Base-by-base conservation (phyloP, 1,140 invertebrate genomes). In the Mizuhopecten yessoensis region DNA sequence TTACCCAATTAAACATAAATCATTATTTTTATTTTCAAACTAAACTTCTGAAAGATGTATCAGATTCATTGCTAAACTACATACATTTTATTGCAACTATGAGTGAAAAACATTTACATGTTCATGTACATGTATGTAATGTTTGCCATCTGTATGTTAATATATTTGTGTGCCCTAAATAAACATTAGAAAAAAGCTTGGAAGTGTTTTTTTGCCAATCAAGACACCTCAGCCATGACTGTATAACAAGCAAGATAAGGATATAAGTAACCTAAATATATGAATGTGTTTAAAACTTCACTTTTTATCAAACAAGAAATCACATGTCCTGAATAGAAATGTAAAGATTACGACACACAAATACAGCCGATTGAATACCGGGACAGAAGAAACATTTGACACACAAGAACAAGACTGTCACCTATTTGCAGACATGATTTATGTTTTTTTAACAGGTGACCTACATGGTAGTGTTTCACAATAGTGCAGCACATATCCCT, bases 381-480 rank as follows among this genome's bases (percentile, higher is more conserved):
- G 2, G 57, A 75, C 23, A 75, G 57, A 1, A n/a, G 57, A 75
- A 49, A 75, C 5, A 75, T 3, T 75, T 17, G 57, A 45, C 42
- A 9, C 42, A 45, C 42, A 45, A 45, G 42, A 45, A 45, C 42
- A 45, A 9, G 42, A 75, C 57, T 75, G 57, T 75, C 57, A 75
- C 57, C 57, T 29, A 17, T n/a, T 29, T 17, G 1, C 57, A 17
- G 57, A 75, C 57, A 75, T 75, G 57, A 75, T 75, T 75, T 75
- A 75, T 75, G 57, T 17, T 75, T 29, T 75, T 75, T 75, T 75
- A 75, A 75, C 23, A 75, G 57, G 5, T 29, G 57, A 75, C 57
- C 57, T 75, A 75, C 57, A 75, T 75, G 57, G 23, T n/a, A 75
- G 23, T 75, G 57, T 75, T 75, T 75, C 57, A 75, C 57, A 75